Conservation (phyloP, 2,113 vertebrate genomes). For the Indicator maculatus region DNA sequence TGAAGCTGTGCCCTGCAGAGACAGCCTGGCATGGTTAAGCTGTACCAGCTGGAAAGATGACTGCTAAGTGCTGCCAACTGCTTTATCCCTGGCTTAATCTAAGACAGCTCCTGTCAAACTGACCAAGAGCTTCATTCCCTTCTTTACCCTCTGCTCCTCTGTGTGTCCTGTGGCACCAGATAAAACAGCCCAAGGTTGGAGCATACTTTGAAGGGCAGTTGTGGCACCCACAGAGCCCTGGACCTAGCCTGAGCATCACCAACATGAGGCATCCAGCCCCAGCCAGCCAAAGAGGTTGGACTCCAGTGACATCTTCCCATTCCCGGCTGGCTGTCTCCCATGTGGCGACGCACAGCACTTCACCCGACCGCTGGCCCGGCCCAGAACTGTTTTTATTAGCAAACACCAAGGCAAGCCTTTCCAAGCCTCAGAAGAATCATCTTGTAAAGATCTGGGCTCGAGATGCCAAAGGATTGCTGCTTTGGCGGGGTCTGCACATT, state of each 20-base stretch:
- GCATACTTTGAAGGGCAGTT: neutral
- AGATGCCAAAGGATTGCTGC: constrained; percentile 67
- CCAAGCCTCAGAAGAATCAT: constrained; percentile 68
- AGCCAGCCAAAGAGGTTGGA: neutral
- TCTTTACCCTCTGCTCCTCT: neutral
- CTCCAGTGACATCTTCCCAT: neutral
- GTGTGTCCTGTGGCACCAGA: neutral
- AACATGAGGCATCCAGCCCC: neutral
- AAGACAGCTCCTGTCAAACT: neutral
- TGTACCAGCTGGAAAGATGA: neutral
- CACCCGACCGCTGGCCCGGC: constrained; percentile 49
- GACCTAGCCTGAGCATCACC: neutral
- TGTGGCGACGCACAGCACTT: constrained; percentile 39
- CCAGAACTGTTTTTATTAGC: constrained; percentile 67
- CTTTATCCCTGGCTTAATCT: neutral
- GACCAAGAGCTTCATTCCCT: neutral
- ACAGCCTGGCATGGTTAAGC: neutral
- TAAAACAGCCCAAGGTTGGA: neutral
- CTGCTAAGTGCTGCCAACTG: neutral
- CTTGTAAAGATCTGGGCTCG: constrained; percentile 64
- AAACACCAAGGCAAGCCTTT: constrained; percentile 64
- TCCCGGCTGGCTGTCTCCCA: constrained; percentile 52
- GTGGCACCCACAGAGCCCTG: neutral
- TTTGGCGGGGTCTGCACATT: constrained; percentile 69
- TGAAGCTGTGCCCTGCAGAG: neutral